These are phyloP conservation scores for Zaprionus africanus DNA, from an alignment of 1,140 invertebrate genomes.

Conservation along the genomic window DNA sequence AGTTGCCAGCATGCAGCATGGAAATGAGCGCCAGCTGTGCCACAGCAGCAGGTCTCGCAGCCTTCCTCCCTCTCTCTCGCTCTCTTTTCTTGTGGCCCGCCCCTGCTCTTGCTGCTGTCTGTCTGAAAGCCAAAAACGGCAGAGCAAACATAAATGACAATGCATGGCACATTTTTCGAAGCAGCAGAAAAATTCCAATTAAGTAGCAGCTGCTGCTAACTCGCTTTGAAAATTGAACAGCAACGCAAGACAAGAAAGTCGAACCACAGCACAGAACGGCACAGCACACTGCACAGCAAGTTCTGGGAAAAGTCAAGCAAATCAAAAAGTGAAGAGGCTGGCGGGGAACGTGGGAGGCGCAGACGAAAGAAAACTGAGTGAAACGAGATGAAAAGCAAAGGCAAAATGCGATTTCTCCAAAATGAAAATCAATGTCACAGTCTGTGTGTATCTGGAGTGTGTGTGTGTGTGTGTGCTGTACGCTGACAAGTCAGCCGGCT, in stretches of 20 bases:
- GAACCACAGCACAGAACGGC: neutral
- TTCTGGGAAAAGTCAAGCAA: conserved; percentile 13
- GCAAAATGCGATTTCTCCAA: conserved; percentile 44
- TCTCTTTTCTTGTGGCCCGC: neutral
- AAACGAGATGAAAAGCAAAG: conserved; percentile 29
- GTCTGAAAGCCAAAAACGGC: conserved; percentile 24
- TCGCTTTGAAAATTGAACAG: conserved; percentile 65
- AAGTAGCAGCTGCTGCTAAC: conserved; percentile 72
- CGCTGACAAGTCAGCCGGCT: conserved; percentile 47
- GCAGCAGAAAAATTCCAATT: conserved; percentile 70
- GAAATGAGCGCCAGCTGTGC: conserved; percentile 32
- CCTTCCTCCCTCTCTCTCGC: neutral
- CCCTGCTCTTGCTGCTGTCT: neutral
- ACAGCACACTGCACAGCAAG: neutral
- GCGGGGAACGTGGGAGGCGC: neutral
- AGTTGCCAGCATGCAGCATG: conserved; percentile 35
- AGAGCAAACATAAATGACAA: conserved; percentile 63
- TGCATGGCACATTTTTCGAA: conserved; percentile 64
- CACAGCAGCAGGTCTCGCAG: conserved; percentile 17
- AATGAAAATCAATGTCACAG: conserved; percentile 76
- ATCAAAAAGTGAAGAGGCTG: conserved; percentile 23
- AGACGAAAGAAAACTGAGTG: conserved; percentile 1
- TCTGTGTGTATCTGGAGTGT: conserved; percentile 1
- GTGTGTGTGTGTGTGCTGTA: conserved; percentile 1
- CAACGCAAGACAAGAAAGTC: conserved; percentile 20